phyloP scores from a whole-genome alignment of 2,888 invertebrate genomes.

The Argyresthia albistria region DNA sequence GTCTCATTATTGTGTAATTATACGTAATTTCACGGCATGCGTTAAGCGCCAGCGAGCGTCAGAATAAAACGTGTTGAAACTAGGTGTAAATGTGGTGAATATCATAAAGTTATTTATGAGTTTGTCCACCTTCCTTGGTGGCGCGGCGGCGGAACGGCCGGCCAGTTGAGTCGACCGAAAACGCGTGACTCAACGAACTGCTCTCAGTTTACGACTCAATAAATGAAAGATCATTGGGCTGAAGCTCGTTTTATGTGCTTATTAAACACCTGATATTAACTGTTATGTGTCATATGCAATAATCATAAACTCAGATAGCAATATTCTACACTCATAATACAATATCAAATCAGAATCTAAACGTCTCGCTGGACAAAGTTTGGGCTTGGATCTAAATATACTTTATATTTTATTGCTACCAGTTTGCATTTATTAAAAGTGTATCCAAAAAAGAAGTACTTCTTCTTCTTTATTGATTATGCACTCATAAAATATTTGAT shows the following conservation, averaged over 20 bases:
- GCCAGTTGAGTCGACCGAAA: not conserved
- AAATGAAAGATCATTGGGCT: slow-evolving; percentile 22
- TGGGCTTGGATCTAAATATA: too few relatives aligned
- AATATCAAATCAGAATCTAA: too few relatives aligned
- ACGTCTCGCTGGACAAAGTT: too few relatives aligned
- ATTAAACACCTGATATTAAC: slow-evolving; percentile 37
- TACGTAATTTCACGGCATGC: slow-evolving; percentile 47
- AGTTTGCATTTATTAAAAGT: not conserved
- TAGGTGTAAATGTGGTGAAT: slow-evolving; percentile 25
- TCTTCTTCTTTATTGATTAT: not conserved
- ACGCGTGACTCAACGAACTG: not conserved
- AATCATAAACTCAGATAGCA: slow-evolving; percentile 4
- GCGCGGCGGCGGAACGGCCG: slow-evolving; percentile 1
- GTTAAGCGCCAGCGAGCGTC: slow-evolving; percentile 35
- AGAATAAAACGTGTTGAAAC: slow-evolving; percentile 39
- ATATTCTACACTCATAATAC: not conserved
- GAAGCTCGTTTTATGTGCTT: slow-evolving; percentile 28
- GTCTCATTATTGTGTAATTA: slow-evolving; percentile 55
- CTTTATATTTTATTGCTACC: not conserved
- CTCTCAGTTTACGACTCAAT: slow-evolving; percentile 32
- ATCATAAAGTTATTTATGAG: slow-evolving; percentile 29
- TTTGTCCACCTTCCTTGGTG: slow-evolving; percentile 18
- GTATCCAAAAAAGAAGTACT: not conserved
- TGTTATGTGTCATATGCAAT: slow-evolving; percentile 7
- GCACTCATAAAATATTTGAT: not conserved